These are phyloP conservation scores for Campylomormyrus numenius DNA, from an alignment of 2,113 vertebrate genomes.

Conservation along the genomic window DNA sequence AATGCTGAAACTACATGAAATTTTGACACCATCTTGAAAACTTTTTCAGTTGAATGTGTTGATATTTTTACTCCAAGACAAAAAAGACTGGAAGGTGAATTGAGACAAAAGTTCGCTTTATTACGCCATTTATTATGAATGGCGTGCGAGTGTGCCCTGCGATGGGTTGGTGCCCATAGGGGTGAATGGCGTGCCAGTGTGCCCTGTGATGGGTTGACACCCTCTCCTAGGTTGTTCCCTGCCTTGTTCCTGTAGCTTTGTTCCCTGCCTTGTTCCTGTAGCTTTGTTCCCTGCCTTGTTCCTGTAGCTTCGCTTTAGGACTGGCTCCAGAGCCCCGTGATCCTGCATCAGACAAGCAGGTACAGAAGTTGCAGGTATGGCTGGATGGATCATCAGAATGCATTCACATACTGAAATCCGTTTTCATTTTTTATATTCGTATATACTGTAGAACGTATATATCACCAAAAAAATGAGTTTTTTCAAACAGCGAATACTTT, in stretches of 20 bases:
- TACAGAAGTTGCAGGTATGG: neutral
- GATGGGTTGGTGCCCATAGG: too few relatives aligned
- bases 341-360: neutral
- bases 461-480: too few relatives aligned
- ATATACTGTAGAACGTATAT: neutral
- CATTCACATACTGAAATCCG: neutral
- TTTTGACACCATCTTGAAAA: conserved; percentile 1
- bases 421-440: neutral
- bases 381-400: neutral
- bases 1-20: neutral
- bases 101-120: neutral
- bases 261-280: too few relatives aligned
- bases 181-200: neutral
- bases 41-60: neutral
- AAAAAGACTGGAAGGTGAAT: neutral
- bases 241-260: neutral
- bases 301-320: neutral
- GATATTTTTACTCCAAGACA: neutral
- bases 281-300: too few relatives aligned
- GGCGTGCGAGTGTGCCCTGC: too few relatives aligned
- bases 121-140: neutral
- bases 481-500: neutral
- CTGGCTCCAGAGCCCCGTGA: neutral
- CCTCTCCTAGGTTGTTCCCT: too few relatives aligned
- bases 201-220: neutral